These are phyloP conservation scores for Coendou prehensilis DNA, from an alignment of 2,797 vertebrate genomes.

Conservation along the genomic window DNA sequence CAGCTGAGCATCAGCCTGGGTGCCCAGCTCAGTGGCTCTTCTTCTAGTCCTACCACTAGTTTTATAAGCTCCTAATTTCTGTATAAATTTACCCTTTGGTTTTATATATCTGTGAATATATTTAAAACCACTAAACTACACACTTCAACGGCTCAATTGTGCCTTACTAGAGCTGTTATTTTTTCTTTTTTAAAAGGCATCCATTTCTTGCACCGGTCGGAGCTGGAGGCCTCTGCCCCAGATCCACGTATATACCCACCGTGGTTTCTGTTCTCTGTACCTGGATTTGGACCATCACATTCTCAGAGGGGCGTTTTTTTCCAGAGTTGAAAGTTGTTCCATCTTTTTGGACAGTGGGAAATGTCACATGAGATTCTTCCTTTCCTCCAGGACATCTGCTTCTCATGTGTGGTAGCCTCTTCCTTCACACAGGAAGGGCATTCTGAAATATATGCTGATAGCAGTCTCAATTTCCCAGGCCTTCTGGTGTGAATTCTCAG, in stretches of 20 bases:
- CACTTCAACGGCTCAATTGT: neutral
- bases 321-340: neutral
- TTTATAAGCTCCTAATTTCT: neutral
- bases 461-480: neutral
- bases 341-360: neutral
- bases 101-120: neutral
- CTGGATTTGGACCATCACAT: neutral
- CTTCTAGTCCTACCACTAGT: neutral
- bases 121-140: neutral
- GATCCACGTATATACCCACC: neutral
- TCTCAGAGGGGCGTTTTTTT: neutral
- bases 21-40: neutral
- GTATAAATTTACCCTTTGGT: neutral
- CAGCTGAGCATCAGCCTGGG: neutral
- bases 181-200: neutral
- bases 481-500: neutral
- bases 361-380: neutral
- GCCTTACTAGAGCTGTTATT: neutral
- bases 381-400: neutral
- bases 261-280: neutral
- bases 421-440: neutral
- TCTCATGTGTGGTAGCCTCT: neutral
- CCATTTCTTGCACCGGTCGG: neutral
- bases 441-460: neutral
- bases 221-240: neutral